Evolutionary conservation across 2,113 vertebrate genomes (phyloP).

Genomic region (Epinephelus lanceolatus): DNA sequence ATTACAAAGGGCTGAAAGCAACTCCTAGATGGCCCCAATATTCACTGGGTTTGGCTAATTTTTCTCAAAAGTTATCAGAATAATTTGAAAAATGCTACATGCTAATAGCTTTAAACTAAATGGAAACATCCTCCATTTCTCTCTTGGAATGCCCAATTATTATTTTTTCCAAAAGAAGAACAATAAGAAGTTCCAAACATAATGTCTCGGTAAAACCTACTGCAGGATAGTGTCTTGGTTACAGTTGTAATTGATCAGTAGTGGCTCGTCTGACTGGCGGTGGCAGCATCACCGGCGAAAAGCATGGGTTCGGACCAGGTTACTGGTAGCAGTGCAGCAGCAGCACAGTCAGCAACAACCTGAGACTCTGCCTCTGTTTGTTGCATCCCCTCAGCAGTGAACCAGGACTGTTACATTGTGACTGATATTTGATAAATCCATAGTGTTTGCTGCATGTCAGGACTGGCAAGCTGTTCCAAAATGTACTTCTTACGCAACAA

Average conservation of each 20-base stretch:
- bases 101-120: not conserved
- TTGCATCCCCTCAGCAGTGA: conserved; percentile 8
- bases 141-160: not conserved
- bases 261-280: not conserved
- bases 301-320: not conserved
- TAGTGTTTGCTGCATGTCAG: conserved; percentile 8
- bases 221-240: no score
- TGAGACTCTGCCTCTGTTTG: conserved; percentile 23
- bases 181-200: not conserved
- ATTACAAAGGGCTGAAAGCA: not conserved
- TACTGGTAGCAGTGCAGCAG: conserved; percentile 23
- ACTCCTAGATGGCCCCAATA: not conserved
- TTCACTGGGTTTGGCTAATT: not conserved
- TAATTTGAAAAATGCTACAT: not conserved
- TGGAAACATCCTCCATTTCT: not conserved
- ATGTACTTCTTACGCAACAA: conserved; percentile 9
- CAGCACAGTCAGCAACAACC: conserved; percentile 12
- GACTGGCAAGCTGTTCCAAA: conserved; percentile 14
- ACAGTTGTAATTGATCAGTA: no score
- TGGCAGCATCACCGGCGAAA: not conserved
- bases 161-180: not conserved
- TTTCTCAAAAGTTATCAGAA: not conserved
- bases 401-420: conserved; percentile 35
- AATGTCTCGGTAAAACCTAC: not conserved
- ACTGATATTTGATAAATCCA: conserved; percentile 19